A percentile compares a stretch with the other conserved stretches of the same genome.
phyloP scores from a whole-genome alignment of 2,797 vertebrate genomes.

The Falco rusticolus region DNA sequence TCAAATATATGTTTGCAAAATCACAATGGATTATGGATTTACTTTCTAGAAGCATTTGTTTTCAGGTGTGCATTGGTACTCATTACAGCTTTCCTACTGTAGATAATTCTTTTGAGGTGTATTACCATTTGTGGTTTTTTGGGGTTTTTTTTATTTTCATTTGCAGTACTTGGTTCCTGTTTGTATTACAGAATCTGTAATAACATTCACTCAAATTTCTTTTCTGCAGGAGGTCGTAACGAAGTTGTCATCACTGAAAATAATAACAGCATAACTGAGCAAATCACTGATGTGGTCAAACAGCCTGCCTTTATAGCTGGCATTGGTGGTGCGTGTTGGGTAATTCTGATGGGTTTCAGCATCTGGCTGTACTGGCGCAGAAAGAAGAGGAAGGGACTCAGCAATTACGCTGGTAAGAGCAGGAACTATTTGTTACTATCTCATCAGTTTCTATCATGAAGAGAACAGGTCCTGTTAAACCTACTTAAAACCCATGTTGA shows the following conservation, averaged over 20 bases:
- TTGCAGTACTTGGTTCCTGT: background rate
- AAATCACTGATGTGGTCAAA: slow-evolving; percentile 99
- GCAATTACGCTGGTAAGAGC: slow-evolving; percentile 97
- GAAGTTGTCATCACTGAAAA: slow-evolving; percentile 97
- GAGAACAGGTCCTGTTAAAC: background rate
- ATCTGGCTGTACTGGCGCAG: slow-evolving; percentile 99
- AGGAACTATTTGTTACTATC: slow-evolving; percentile 43
- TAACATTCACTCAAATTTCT: background rate
- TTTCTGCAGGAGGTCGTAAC: slow-evolving; percentile 87
- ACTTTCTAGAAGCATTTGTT: background rate
- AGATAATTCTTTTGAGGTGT: background rate
- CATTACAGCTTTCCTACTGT: background rate
- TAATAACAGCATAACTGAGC: slow-evolving; percentile 98
- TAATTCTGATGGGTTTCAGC: slow-evolving; percentile 99
- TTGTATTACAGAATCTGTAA: background rate
- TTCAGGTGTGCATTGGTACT: background rate
- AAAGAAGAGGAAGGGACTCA: slow-evolving; percentile 99
- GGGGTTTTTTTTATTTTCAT: background rate
- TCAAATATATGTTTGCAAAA: background rate
- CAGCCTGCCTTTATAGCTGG: slow-evolving; percentile 99
- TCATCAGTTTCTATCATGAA: background rate
- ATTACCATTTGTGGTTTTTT: background rate
- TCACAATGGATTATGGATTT: background rate
- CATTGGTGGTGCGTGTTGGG: slow-evolving; percentile 98
- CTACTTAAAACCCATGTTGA: background rate